A percentile compares a stretch with the other conserved stretches of the same genome.
phyloP scores from a whole-genome alignment of 53 echinoderm and acorn worm species.

The Holothuria scabra region DNA sequence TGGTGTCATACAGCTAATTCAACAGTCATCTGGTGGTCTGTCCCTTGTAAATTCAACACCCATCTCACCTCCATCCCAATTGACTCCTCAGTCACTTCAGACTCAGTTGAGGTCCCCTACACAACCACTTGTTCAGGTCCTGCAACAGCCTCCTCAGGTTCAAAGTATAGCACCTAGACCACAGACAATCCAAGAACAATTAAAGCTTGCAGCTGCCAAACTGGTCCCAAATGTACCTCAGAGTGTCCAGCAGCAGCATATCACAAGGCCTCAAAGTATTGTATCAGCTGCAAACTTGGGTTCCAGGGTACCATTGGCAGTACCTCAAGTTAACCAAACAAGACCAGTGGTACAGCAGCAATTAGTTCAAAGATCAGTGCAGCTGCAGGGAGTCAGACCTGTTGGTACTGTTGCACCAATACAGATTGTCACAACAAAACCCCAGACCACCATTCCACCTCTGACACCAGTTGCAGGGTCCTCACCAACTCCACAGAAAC shows the following conservation, averaged over 20 bases:
- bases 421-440: slow-evolving; percentile 11
- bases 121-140: slow-evolving; percentile 28
- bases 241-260: background rate
- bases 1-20: slow-evolving; percentile 92
- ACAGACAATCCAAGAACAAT: slow-evolving; percentile 25
- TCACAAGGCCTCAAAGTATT: slow-evolving; percentile 8
- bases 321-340: background rate
- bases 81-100: slow-evolving; percentile 39
- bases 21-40: slow-evolving; percentile 69
- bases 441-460: slow-evolving; percentile 6
- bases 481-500: slow-evolving; percentile 36
- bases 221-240: background rate
- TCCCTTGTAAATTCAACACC: slow-evolving; percentile 21
- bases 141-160: slow-evolving; percentile 54
- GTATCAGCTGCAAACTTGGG: background rate
- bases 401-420: slow-evolving; percentile 40
- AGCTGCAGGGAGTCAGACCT: slow-evolving; percentile 10
- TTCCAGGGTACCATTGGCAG: background rate
- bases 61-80: slow-evolving; percentile 40
- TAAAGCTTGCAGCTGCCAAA: slow-evolving; percentile 1
- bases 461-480: slow-evolving; percentile 54
- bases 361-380: slow-evolving; percentile 26
- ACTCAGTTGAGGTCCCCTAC: slow-evolving; percentile 32
- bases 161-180: slow-evolving; percentile 24
- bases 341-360: background rate